These are phyloP conservation scores for Penaeus vannamei DNA, from an alignment of 1,140 invertebrate genomes.

Conservation along the genomic window DNA sequence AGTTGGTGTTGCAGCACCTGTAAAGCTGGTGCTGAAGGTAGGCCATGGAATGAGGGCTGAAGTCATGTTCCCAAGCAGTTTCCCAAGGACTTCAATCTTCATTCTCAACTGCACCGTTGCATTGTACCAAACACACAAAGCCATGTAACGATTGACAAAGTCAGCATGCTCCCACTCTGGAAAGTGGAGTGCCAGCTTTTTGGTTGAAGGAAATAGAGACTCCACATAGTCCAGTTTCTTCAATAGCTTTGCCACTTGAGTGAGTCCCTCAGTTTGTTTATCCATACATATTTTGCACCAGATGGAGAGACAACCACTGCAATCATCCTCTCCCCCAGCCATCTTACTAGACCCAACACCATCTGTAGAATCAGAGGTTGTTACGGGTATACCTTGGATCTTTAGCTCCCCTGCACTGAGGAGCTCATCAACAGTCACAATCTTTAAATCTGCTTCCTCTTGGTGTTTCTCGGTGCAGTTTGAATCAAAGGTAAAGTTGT, in stretches of 20 bases:
- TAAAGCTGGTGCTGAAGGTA: constrained; percentile 53
- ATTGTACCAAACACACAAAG: constrained; percentile 92
- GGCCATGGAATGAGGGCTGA: constrained; percentile 72
- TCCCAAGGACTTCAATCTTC: constrained; percentile 84
- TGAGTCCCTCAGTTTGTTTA: constrained; percentile 81
- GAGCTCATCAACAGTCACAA: constrained; percentile 44
- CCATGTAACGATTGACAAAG: constrained; percentile 80
- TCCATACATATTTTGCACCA: constrained; percentile 80
- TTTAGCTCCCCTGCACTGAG: constrained; percentile 41
- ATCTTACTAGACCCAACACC: constrained; percentile 35
- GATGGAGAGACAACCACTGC: constrained; percentile 79
- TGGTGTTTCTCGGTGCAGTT: constrained; percentile 13
- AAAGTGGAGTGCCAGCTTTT: constrained; percentile 82
- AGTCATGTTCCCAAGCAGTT: constrained; percentile 78
- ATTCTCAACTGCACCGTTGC: constrained; percentile 87
- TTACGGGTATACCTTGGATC: constrained; percentile 42
- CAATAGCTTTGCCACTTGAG: constrained; percentile 81
- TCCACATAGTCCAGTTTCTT: constrained; percentile 81
- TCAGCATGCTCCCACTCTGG: constrained; percentile 79
- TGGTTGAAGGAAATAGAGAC: constrained; percentile 87
- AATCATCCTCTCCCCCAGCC: constrained; percentile 60
- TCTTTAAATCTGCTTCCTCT: constrained; percentile 16
- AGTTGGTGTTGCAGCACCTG: constrained; percentile 37
- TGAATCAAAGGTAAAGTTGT: constrained; percentile 59
- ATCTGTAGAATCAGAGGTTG: neutral